These are phyloP conservation scores for Aspiorhynchus laticeps DNA, from an alignment of 2,113 vertebrate genomes.

Conservation along the genomic window DNA sequence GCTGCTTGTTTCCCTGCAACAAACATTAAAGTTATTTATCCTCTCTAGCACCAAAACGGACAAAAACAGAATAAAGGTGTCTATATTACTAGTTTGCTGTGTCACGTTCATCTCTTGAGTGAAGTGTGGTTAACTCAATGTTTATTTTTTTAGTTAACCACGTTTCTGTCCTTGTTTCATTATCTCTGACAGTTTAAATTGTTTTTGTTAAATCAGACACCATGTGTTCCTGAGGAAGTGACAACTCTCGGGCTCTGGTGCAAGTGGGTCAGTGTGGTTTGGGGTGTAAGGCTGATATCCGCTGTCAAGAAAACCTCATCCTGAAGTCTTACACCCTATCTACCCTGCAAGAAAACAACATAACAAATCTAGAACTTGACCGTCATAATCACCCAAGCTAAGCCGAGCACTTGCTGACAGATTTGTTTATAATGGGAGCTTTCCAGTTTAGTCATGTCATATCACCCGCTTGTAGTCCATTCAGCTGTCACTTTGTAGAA, in stretches of 20 bases:
- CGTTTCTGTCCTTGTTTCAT: neutral
- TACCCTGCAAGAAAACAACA: slow-evolving; percentile 1
- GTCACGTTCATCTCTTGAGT: neutral
- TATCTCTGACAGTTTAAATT: neutral
- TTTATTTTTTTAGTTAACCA: too few relatives aligned
- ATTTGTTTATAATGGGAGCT: neutral
- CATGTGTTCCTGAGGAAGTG: neutral
- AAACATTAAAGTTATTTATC: neutral
- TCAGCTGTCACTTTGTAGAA: neutral
- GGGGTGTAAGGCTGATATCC: neutral
- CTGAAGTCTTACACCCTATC: neutral
- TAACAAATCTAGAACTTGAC: neutral
- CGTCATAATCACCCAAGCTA: neutral
- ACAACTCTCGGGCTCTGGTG: neutral
- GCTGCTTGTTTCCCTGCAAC: neutral
- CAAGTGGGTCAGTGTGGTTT: slow-evolving; percentile 2
- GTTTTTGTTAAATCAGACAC: slow-evolving; percentile 7
- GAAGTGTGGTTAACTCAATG: neutral
- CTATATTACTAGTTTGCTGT: neutral
- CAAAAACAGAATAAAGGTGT: neutral
- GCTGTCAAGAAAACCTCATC: neutral
- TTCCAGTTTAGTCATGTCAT: neutral
- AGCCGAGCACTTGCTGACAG: neutral
- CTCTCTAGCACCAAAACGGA: neutral
- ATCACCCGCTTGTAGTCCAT: neutral